Evolutionary conservation across 2,888 invertebrate species (phyloP), one percentile per base, ranked within the genome.

Genomic region (Amphipoea oculea): DNA sequence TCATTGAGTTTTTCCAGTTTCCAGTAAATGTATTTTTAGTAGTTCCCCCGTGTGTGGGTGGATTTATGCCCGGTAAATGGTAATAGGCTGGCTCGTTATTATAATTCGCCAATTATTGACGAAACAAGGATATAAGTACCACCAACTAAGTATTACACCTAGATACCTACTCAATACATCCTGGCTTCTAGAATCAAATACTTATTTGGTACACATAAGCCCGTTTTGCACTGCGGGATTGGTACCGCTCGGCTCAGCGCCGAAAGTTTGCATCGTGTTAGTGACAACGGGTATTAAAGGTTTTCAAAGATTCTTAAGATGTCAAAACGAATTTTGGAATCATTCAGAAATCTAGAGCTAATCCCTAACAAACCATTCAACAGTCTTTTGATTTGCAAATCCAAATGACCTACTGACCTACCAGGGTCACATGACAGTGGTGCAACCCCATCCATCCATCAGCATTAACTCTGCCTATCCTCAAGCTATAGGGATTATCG

Each of bases 381-480:
- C 1, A 63, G 2, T 40, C 40, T 23, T 36, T 40, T 2, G 20
- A 65, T 40, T 65, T 23, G 40, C 4, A 11, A 12, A 54, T 40
- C 12, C 4, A 29, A 48, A 29, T 74, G 68, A 74, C 74, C 81
- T 29, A 74, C 54, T 74, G 74, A 81, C 54, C 81, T 36, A 40
- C 12, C 17, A 68, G 23, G 57, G 40, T 63, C 40, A 69, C 48
- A n/a, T 40, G 63, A 57, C 63, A 20, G n/a, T 20, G 11, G n/a
- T 62, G 62, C 73, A 36, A 20, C 20, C 45, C 51, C 29, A 45
- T 62, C 66, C 69, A 90, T 91, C 89, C 85, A 86, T 89, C 90
- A 89, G 89, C 68, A 90, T 91, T 91, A 91, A 75, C 82, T 78
- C 75, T 83, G 81, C 68, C 73, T 82, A 70, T 82, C 76, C 88